These are phyloP conservation scores for Euphonia xanthogaster DNA, from an alignment of 2,797 vertebrate genomes.

Conservation along the genomic window DNA sequence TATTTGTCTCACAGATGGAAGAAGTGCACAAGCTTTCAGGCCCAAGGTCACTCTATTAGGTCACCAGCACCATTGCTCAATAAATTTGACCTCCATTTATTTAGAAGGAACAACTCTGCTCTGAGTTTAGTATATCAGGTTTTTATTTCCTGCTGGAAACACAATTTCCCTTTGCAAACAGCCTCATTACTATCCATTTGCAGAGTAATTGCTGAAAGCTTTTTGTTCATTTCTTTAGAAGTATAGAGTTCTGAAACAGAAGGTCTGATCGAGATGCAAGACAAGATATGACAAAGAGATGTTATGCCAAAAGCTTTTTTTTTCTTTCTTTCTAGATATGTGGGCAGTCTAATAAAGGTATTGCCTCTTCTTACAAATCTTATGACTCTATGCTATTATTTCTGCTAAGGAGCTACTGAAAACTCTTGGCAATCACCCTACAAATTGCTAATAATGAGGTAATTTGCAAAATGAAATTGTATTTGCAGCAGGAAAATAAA, in stretches of 20 bases:
- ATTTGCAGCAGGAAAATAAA: conserved; percentile 45
- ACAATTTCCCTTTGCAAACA: conserved; percentile 20
- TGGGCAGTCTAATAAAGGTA: conserved; percentile 11
- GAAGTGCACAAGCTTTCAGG: not conserved
- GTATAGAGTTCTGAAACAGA: not conserved
- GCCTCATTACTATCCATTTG: conserved; percentile 42
- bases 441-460: conserved; percentile 50
- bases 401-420: conserved; percentile 21
- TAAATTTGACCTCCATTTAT: not conserved
- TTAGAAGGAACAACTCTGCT: not conserved
- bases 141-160: conserved; percentile 41
- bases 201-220: not conserved
- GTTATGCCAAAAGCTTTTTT: not conserved
- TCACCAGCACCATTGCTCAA: not conserved
- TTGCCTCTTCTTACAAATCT: conserved; percentile 1
- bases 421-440: conserved; percentile 34
- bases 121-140: not conserved
- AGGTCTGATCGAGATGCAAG: not conserved
- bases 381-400: not conserved
- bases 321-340: not conserved
- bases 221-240: not conserved
- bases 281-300: not conserved
- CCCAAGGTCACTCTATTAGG: not conserved
- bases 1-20: not conserved
- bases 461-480: conserved; percentile 28